Evolutionary conservation across 2,797 vertebrate species (phyloP).

Genomic region (Poecilia gillii): DNA sequence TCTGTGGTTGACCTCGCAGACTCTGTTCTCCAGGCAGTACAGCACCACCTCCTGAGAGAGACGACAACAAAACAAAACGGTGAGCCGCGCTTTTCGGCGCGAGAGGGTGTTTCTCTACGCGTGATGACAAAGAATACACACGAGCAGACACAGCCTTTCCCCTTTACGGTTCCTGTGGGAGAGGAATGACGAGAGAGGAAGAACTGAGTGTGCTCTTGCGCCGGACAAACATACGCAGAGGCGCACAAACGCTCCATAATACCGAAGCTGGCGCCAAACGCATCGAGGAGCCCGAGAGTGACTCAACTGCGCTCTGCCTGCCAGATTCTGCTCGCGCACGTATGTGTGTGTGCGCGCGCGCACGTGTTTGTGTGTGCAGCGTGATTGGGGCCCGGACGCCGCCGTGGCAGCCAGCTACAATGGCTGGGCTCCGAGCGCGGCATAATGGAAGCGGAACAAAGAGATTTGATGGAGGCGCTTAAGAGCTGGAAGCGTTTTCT

Average conservation of each 20-base stretch:
- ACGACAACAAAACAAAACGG: slow-evolving; percentile 23
- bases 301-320: slow-evolving; percentile 70
- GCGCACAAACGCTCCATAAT: slow-evolving; percentile 62
- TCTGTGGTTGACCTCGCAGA: slow-evolving; percentile 96
- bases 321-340: slow-evolving; percentile 52
- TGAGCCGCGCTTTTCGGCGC: slow-evolving; percentile 28
- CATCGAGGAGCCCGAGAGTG: slow-evolving; percentile 65
- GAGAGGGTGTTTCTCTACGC: slow-evolving; percentile 12
- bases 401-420: slow-evolving; percentile 65
- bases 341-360: not conserved
- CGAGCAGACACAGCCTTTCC: slow-evolving; percentile 48
- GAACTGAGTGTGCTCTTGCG: slow-evolving; percentile 58
- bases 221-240: slow-evolving; percentile 45
- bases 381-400: slow-evolving; percentile 46
- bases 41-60: slow-evolving; percentile 86
- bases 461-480: slow-evolving; percentile 70
- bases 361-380: not conserved
- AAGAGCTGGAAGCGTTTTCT: slow-evolving; percentile 65
- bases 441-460: slow-evolving; percentile 73
- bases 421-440: slow-evolving; percentile 62
- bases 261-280: slow-evolving; percentile 61
- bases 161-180: slow-evolving; percentile 57
- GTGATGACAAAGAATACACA: slow-evolving; percentile 26
- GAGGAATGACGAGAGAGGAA: slow-evolving; percentile 53
- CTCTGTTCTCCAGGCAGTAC: slow-evolving; percentile 96